phyloP scores from a whole-genome alignment of 2,797 vertebrate species.

The Phalloptychus januarius region DNA sequence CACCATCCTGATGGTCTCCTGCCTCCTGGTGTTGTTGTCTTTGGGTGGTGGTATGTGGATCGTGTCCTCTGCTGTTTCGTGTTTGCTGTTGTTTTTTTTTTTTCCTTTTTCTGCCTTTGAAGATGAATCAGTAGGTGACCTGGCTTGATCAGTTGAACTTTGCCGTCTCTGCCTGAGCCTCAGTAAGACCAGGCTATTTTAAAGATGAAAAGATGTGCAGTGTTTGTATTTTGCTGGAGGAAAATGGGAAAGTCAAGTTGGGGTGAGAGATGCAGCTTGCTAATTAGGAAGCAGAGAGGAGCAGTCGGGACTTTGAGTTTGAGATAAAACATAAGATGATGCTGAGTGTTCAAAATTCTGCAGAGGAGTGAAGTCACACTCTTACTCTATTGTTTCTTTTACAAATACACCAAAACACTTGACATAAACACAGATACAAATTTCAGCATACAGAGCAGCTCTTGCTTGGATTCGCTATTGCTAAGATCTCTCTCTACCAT shows the following conservation, averaged over 20 bases:
- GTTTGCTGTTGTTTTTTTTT: conserved; percentile 42
- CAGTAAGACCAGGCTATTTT: conserved; percentile 77
- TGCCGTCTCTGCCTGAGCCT: conserved; percentile 80
- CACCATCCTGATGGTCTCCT: conserved; percentile 20
- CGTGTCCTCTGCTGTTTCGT: conserved; percentile 32
- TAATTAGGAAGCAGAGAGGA: conserved; percentile 88
- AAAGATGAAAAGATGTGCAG: conserved; percentile 87
- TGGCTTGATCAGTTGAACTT: conserved; percentile 86
- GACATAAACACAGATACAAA: conserved; percentile 7
- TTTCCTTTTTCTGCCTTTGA: conserved; percentile 43
- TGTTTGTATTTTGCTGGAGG: conserved; percentile 59
- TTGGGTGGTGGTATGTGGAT: conserved; percentile 50
- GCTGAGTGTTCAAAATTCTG: conserved; percentile 34
- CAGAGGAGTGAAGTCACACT: conserved; percentile 37
- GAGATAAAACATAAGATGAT: conserved; percentile 64
- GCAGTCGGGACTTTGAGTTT: conserved; percentile 37
- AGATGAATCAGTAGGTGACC: conserved; percentile 89
- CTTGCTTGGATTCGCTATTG: conserved; percentile 87
- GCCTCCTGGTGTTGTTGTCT: conserved; percentile 39
- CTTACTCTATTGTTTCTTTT: conserved; percentile 1
- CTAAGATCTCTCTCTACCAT: not conserved
- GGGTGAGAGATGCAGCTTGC: conserved; percentile 55
- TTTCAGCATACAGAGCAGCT: conserved; percentile 23
- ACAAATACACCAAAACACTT: conserved; percentile 13
- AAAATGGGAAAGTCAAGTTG: conserved; percentile 1